A percentile compares a stretch with the other conserved stretches of the same genome.
Conservation (phyloP, 2,797 vertebrate species). For the Dendrocincla tyrannina region DNA sequence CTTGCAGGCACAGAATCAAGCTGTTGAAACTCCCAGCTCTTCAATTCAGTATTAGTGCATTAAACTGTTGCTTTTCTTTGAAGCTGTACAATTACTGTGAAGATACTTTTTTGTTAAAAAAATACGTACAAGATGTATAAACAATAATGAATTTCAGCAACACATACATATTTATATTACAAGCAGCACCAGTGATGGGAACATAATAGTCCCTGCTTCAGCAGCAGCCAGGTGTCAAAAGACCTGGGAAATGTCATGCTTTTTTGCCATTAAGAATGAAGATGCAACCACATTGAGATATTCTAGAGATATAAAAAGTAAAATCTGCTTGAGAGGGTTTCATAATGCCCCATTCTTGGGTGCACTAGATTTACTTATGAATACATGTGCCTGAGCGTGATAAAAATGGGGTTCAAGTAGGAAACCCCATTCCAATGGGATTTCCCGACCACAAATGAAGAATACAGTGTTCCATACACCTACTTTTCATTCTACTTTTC, state of each 20-base stretch:
- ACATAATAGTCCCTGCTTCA: neutral
- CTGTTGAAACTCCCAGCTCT: neutral
- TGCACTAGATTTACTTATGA: neutral
- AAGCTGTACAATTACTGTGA: neutral
- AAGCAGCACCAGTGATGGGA: neutral
- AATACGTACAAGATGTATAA: neutral
- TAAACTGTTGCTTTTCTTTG: neutral
- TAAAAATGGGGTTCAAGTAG: neutral
- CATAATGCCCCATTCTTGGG: accelerated
- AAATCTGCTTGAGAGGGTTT: neutral
- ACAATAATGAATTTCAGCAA: neutral
- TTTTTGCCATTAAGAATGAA: neutral
- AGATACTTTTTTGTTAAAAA: neutral
- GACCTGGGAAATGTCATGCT: neutral
- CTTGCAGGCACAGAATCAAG: accelerated
- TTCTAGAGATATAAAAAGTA: neutral
- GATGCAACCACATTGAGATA: neutral
- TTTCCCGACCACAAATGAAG: neutral
- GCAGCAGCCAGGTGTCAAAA: neutral
- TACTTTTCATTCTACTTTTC: constrained; percentile 54
- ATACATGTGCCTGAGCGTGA: neutral
- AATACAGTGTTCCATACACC: neutral
- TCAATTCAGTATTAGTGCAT: neutral
- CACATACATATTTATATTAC: neutral
- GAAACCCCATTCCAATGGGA: neutral